Percentiles rank a stretch among this genome's conserved stretches.
phyloP scores from a whole-genome alignment of 2,113 vertebrate species.

The Myanophis thanlyinensis region DNA sequence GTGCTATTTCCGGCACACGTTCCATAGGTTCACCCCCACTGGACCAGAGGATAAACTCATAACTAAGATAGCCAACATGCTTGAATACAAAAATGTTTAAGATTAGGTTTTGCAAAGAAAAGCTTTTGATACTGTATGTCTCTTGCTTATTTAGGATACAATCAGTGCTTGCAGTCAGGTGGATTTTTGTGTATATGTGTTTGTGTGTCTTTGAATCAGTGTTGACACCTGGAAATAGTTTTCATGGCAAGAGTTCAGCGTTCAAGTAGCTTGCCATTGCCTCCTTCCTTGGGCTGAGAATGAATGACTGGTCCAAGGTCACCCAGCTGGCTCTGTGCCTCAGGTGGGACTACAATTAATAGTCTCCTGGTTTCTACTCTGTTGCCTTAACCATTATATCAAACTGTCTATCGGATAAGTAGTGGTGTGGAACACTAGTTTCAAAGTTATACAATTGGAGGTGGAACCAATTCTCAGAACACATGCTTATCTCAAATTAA shows the following conservation, averaged over 20 bases:
- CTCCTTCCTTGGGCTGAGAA: neutral
- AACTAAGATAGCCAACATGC: neutral
- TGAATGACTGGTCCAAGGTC: neutral
- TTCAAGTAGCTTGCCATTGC: neutral
- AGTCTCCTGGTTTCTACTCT: neutral
- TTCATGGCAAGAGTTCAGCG: neutral
- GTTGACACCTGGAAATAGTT: neutral
- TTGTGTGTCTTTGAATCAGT: neutral
- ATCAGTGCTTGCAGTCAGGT: neutral
- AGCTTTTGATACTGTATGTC: neutral
- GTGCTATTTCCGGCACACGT: too few species aligned
- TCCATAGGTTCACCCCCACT: too few species aligned
- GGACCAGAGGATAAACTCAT: neutral
- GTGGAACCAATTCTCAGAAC: neutral
- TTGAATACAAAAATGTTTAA: neutral
- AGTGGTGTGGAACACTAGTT: neutral
- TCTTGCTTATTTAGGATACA: neutral
- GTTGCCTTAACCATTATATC: neutral
- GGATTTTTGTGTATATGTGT: neutral
- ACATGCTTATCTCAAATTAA: neutral
- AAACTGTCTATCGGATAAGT: neutral
- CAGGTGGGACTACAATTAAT: neutral
- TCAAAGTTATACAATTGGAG: neutral
- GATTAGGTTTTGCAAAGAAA: neutral
- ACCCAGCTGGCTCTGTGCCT: neutral